Evolutionary conservation across 1,140 invertebrate species (phyloP), one percentile per base, ranked within the genome.

Genomic region (Pogonomyrmex californicus): DNA sequence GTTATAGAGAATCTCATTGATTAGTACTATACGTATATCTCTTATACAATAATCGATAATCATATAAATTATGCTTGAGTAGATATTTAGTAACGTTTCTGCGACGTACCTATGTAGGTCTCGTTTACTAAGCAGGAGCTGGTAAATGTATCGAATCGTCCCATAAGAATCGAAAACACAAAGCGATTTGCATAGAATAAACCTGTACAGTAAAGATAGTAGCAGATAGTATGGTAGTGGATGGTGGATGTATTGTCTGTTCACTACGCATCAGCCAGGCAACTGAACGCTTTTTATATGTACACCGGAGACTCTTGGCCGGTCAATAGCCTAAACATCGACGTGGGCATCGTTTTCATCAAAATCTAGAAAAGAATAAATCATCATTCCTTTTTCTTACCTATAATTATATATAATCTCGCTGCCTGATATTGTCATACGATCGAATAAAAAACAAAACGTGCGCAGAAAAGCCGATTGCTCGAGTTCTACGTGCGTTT

Each of bases 281-380:
- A 92, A 92, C 86, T 93, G 90, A 87, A 93, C 81, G 91, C 92
- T 97, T 83, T 56, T 83, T 98, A 98, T 96, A 99, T 99, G 96
- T 99, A 99, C 95, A 99, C 98, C 91, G 99, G 99, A 94, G 98
- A 99, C 96, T 99, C 99, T 96, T 99, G 99, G 82, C 99, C 99
- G 85, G 99, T 99, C 93, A 99, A 96, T 94, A 99, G 96, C 92
- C 99, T 97, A 96, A 99, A 99, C 98, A 99, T 99, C 73, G 99
- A 99, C 85, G 99, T 99, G 87, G 99, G 99, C 99, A 99, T 99
- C 71, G 99, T 99, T 96, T 99, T 99, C 99, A 99, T 99, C 88
- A 99, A 96, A 92, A 99, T 99, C 99, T 99, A 96, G 36, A 97
- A 97, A 66, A 85, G 89, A 91, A 68, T 7, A 85, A 54, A 41